Conservation (phyloP, 2,797 vertebrate species). For the Acanthopagrus latus region DNA sequence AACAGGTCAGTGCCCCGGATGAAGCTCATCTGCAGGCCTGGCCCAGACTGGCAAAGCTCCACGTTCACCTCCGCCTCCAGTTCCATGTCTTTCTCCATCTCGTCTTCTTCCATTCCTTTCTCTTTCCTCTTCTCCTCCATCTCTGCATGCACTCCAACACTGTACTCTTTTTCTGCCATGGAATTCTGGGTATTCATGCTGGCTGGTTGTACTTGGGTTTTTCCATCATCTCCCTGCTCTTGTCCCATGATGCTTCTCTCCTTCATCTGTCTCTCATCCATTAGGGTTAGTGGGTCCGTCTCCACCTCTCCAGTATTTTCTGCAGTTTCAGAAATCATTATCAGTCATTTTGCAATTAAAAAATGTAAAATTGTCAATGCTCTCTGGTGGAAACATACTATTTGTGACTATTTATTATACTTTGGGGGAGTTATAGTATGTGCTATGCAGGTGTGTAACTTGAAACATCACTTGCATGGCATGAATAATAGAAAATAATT, state of each 20-base stretch:
- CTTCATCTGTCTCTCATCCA: conserved; percentile 69
- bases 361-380: neutral
- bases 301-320: conserved; percentile 55
- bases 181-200: conserved; percentile 2
- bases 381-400: neutral
- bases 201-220: conserved; percentile 2
- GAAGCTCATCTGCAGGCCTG: conserved; percentile 64
- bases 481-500: neutral
- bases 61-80: conserved; percentile 44
- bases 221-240: conserved; percentile 29
- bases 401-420: neutral
- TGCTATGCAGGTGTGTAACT: neutral
- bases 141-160: conserved; percentile 16
- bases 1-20: conserved; percentile 83
- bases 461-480: neutral
- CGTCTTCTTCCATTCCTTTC: conserved; percentile 44
- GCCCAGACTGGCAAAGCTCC: conserved; percentile 33
- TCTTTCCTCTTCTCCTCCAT: conserved; percentile 52
- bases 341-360: neutral
- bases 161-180: conserved; percentile 15
- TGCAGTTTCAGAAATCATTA: conserved; percentile 20
- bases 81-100: conserved; percentile 71
- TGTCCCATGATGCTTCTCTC: conserved; percentile 43
- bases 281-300: conserved; percentile 27
- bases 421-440: neutral